Base-by-base conservation (phyloP, 2,113 vertebrate genomes). In the Oriolus oriolus region DNA sequence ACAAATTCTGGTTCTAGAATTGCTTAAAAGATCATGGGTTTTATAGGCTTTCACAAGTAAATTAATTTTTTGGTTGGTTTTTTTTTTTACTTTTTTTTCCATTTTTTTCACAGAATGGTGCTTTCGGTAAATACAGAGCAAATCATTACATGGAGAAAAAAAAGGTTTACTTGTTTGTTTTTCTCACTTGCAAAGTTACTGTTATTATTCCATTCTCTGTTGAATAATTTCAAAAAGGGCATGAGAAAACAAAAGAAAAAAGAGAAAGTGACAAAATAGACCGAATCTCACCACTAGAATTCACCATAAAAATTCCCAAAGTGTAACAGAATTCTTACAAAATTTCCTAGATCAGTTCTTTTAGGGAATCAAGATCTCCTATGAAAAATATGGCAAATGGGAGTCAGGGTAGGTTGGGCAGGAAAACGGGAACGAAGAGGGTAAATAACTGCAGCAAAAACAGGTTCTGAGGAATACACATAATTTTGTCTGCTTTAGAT, bases 1-100 rank as follows among this genome's bases (percentile, higher is more conserved):
- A 99, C 99, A 99, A 99, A 99, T 98, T 99, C 98, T 98, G 98
- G 94, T 98, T 98, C 98, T 99, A 99, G 98, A 99, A 98, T 98
- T 97, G 80, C 98, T 99, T 98, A 97, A 98, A 99, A 99, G 98
- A 98, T 99, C 98, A 98, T 98, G 98, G 98, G 93, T 61, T 97
- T 98, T 97, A 98, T 98, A 98, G 98, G 98, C 98, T 98, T 97
- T 98, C 97, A 98, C 98, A 99, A 98, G 98, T 98, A 98, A 99
- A 99, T 98, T 98, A 98, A 97, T 97, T 93, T 96, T 80, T 90
- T 98, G 95, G 97, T n/a, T 37, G 2, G 26, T 68, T 27, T 97
- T 92, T 44, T 63, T 75, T 35, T 78, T 63, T 20, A 27, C 5
- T 71, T 95, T 78, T 57, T 97, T 92, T 97, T 92, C 84, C 66